Conservation (phyloP, 2,113 vertebrate genomes). For the Tenrec ecaudatus region DNA sequence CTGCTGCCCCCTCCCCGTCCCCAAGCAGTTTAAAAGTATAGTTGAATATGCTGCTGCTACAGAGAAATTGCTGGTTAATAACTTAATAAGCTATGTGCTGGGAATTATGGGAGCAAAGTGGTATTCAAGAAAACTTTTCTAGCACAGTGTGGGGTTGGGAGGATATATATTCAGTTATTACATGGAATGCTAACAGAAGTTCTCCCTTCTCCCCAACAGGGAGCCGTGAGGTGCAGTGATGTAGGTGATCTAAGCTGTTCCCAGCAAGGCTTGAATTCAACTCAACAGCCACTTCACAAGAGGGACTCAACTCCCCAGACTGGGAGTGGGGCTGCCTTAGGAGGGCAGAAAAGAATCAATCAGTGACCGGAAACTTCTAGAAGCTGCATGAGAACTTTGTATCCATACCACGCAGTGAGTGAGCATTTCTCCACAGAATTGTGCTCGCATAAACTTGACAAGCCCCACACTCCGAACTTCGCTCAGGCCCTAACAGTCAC, state of each 20-base stretch:
- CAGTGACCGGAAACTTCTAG: conserved; percentile 36
- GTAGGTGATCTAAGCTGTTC: background rate
- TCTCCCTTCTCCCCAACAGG: conserved; percentile 24
- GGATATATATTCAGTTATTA: conserved; percentile 52
- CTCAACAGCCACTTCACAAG: background rate
- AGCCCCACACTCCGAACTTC: background rate
- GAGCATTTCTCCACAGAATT: background rate
- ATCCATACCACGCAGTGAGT: background rate
- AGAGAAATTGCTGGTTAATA: conserved; percentile 76
- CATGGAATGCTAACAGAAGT: conserved; percentile 64
- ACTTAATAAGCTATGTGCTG: conserved; percentile 78
- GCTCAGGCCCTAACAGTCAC: background rate
- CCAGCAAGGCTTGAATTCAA: background rate
- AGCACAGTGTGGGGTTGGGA: conserved; percentile 41
- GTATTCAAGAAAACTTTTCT: conserved; percentile 69
- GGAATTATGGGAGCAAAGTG: conserved; percentile 71
- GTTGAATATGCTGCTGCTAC: conserved; percentile 67
- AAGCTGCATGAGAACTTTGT: conserved; percentile 41
- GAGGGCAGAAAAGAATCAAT: conserved; percentile 9
- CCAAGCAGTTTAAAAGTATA: conserved; percentile 76
- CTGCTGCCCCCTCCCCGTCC: conserved; percentile 53
- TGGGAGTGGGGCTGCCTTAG: background rate
- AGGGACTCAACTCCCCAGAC: background rate
- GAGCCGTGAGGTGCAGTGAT: background rate
- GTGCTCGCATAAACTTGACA: background rate